Evolutionary conservation across 2,888 invertebrate genomes (phyloP).

Genomic region (Ametastegia equiseti): DNA sequence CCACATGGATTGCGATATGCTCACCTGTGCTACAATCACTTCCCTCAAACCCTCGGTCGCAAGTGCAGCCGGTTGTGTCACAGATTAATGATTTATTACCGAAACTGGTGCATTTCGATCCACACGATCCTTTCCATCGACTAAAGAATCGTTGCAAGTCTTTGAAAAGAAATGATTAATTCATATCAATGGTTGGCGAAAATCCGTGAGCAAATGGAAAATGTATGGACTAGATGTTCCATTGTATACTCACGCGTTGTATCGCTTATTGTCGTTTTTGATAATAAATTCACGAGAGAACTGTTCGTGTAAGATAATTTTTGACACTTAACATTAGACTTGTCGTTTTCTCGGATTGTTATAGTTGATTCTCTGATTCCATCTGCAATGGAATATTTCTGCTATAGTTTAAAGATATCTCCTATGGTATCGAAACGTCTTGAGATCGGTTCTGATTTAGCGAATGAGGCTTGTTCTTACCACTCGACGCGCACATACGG

Average conservation of each 20-base stretch:
- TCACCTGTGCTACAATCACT: constrained; percentile 54
- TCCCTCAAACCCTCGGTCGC: constrained; percentile 56
- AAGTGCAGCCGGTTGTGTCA: constrained; percentile 58
- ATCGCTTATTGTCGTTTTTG: neutral
- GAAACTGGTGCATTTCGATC: neutral
- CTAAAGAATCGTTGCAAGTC: neutral
- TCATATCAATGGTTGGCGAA: neutral
- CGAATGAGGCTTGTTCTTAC: constrained; percentile 18
- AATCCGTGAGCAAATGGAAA: neutral
- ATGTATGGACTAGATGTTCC: neutral
- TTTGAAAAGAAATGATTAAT: neutral
- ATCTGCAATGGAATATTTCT: constrained; percentile 46
- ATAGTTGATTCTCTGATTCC: constrained; percentile 52
- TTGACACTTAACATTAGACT: constrained; percentile 57
- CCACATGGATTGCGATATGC: neutral
- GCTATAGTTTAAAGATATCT: neutral
- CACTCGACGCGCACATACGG: constrained; percentile 52
- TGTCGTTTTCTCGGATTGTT: constrained; percentile 47
- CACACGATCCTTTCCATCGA: neutral
- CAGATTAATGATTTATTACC: constrained; percentile 50
- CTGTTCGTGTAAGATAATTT: constrained; percentile 57
- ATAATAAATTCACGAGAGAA: constrained; percentile 39
- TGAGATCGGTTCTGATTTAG: neutral
- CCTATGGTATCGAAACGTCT: neutral
- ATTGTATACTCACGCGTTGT: neutral